phyloP scores from a whole-genome alignment of 2,888 invertebrate species.

The Parnassius orleans region DNA sequence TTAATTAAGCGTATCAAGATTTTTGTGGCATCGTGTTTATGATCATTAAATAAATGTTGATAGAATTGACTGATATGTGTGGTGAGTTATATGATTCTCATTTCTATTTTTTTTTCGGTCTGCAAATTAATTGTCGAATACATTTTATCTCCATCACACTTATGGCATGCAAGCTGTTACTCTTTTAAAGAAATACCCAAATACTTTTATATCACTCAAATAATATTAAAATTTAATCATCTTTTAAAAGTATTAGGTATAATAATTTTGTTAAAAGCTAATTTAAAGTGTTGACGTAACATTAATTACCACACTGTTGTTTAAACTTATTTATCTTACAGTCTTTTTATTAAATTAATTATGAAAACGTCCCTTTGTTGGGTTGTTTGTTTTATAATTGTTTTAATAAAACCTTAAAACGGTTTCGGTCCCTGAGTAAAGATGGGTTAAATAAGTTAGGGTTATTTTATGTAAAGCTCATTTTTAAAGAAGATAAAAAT shows the following conservation, averaged over 20 bases:
- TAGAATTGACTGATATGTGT: slow-evolving; percentile 49
- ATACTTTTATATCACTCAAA: no score
- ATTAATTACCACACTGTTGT: no score
- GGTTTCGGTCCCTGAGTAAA: no score
- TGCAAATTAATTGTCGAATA: slow-evolving; percentile 14
- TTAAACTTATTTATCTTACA: no score
- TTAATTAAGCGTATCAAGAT: slow-evolving; percentile 17
- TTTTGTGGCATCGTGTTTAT: slow-evolving; percentile 48
- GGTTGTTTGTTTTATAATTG: slow-evolving; percentile 13
- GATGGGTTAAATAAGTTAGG: no score
- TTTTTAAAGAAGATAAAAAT: no score
- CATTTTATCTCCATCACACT: background rate
- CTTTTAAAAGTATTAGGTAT: no score
- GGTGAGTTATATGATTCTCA: slow-evolving; percentile 53
- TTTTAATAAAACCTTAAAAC: background rate
- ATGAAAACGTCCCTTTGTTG: slow-evolving; percentile 6
- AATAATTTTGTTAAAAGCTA: background rate
- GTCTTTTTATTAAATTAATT: slow-evolving; percentile 18
- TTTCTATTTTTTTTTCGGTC: slow-evolving; percentile 28
- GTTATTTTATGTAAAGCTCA: no score
- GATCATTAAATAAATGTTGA: slow-evolving; percentile 51
- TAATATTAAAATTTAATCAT: no score
- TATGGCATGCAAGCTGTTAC: no score
- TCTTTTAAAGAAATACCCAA: no score
- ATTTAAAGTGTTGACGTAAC: no score